Conservation (phyloP, 2,888 invertebrate species). For the Andrena bicolor region DNA sequence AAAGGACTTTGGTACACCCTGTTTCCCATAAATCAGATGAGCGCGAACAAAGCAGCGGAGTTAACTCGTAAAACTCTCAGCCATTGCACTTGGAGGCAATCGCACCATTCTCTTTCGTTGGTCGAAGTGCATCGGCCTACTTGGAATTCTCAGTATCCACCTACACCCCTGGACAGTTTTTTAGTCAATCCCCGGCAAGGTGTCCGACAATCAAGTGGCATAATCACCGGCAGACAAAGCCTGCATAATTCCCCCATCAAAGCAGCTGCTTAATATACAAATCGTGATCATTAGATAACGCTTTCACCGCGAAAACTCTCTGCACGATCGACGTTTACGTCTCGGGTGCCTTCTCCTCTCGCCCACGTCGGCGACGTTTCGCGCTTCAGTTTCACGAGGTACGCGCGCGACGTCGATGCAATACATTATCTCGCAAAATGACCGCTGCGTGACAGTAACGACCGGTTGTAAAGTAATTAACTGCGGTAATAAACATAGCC, state of each 20-base stretch:
- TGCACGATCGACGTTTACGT: slow-evolving; percentile 44
- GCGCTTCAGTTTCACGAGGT: slow-evolving; percentile 42
- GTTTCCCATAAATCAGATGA: no score
- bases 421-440: slow-evolving; percentile 78
- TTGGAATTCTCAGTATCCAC: background rate
- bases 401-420: slow-evolving; percentile 62
- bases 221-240: background rate
- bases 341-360: slow-evolving; percentile 36
- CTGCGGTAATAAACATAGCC: slow-evolving; percentile 75
- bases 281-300: slow-evolving; percentile 28
- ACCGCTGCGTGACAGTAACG: slow-evolving; percentile 76
- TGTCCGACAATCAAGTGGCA: slow-evolving; percentile 1
- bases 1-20: background rate
- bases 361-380: slow-evolving; percentile 57
- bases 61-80: background rate
- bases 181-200: background rate
- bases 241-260: background rate
- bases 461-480: slow-evolving; percentile 78
- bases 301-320: slow-evolving; percentile 41
- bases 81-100: background rate
- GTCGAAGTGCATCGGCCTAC: background rate
- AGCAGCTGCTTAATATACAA: slow-evolving; percentile 1
- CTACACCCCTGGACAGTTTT: background rate
- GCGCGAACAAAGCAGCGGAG: background rate
- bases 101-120: background rate